These are phyloP conservation scores for Phragmatobia fuliginosa DNA, from an alignment of 2,888 invertebrate genomes.

Conservation along the genomic window DNA sequence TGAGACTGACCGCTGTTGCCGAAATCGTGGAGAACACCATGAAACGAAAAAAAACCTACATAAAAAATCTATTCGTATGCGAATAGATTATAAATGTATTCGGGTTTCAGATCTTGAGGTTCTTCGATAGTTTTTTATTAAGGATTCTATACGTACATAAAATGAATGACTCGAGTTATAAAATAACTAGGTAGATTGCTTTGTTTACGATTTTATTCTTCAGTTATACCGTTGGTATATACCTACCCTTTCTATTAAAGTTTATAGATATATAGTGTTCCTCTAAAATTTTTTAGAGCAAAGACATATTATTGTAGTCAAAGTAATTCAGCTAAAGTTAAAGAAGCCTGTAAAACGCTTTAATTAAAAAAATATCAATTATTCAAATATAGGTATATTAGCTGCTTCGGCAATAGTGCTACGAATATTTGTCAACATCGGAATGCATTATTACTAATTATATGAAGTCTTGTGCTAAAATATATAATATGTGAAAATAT, in stretches of 20 bases:
- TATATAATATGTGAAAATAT: too few species aligned
- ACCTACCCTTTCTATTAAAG: not conserved
- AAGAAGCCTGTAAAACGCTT: not conserved
- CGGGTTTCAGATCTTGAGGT: not conserved
- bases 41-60: not conserved
- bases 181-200: not conserved
- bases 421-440: too few species aligned
- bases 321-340: not conserved
- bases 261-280: not conserved
- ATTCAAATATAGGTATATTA: not conserved
- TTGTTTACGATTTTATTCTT: not conserved
- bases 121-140: not conserved
- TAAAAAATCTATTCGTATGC: not conserved
- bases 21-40: too few species aligned
- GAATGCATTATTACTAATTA: too few species aligned
- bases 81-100: not conserved
- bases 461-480: too few species aligned
- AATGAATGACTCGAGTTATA: not conserved
- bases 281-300: not conserved
- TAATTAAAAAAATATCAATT: not conserved
- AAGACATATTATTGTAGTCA: not conserved
- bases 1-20: too few species aligned
- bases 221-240: not conserved
- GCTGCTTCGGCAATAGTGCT: not conserved
- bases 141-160: not conserved